Base-by-base conservation (phyloP, 2,888 invertebrate genomes). In the Peribatodes rhomboidaria region DNA sequence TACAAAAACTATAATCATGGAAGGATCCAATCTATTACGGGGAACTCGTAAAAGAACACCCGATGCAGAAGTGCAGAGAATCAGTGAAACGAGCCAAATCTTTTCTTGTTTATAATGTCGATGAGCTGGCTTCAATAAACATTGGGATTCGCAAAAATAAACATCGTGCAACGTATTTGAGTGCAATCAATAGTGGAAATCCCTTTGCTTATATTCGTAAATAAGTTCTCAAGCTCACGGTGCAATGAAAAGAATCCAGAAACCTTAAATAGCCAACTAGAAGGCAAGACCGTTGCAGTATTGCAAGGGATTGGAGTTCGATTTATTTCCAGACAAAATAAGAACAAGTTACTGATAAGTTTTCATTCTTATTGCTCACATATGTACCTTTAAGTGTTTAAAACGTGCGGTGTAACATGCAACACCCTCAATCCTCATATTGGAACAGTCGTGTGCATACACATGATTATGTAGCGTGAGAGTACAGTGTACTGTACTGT, bases 241-340 rank as follows among this genome's bases (percentile, higher is more conserved):
- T n/a, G 44, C 33, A 33, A 47, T 31, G 6, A 39, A 37, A 54
- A 41, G 11, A 46, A 57, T 63, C 53, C 53, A 56, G 37, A 13
- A 31, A 49, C 4, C 10, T 16, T 37, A n/a, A 53, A 44, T 33
- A 47, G 37, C 11, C 31, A n/a, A 35, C 49, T 27, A 16, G 33
- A 39, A 3, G n/a, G 22, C 37, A 14, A 56, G 22, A 41, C 27
- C 14, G 2, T 41, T 56, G 49, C 20, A 33, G 49, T 49, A 49
- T 60, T 61, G 41, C 39, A 14, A 14, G 37, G 9, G 18, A 42
- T 50, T 55, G 41, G 22, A 50, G 56, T n/a, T 47, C 35, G 13
- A 50, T 59, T 53, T 59, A 64, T 60, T 35, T 59, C 41, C 54
- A 59, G 59, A 64, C 59, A 37, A 55, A 64, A 64, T 64, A 65